Percentiles rank a stretch among this genome's conserved stretches.
These are phyloP conservation scores for Todus mexicanus DNA, from an alignment of 2,797 vertebrate genomes.

Conservation along the genomic window DNA sequence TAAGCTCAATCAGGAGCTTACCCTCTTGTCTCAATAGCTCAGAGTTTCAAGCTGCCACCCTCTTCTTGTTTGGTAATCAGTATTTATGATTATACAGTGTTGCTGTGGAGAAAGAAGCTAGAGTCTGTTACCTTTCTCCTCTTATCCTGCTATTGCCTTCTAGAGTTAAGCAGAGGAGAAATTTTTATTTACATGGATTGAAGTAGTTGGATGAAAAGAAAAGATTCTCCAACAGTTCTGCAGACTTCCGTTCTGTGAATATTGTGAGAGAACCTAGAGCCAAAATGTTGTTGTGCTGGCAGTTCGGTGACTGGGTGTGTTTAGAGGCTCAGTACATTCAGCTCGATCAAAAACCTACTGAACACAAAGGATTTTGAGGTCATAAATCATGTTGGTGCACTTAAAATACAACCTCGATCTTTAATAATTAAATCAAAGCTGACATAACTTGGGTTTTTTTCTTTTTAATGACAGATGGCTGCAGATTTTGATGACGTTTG, in stretches of 20 bases:
- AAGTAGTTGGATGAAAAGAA: background rate
- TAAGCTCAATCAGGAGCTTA: background rate
- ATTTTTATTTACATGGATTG: background rate
- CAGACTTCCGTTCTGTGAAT: background rate
- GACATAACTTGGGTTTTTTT: background rate
- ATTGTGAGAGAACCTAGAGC: background rate
- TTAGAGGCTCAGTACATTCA: background rate
- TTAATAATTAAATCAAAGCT: background rate
- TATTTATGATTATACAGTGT: background rate
- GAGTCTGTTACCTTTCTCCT: background rate
- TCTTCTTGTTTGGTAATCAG: background rate
- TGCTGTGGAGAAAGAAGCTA: background rate
- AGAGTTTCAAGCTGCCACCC: background rate
- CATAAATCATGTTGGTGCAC: background rate
- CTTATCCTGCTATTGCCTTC: background rate
- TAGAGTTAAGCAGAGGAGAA: background rate
- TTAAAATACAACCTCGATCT: background rate
- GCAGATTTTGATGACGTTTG: constrained; percentile 76
- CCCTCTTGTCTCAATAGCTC: background rate
- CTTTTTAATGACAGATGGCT: constrained; percentile 75
- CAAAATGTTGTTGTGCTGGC: background rate
- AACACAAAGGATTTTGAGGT: background rate
- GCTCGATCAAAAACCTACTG: background rate
- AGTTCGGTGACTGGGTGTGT: background rate
- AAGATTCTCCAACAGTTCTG: background rate